phyloP scores from a whole-genome alignment of 2,113 vertebrate genomes.

The Pteruthius melanotis region DNA sequence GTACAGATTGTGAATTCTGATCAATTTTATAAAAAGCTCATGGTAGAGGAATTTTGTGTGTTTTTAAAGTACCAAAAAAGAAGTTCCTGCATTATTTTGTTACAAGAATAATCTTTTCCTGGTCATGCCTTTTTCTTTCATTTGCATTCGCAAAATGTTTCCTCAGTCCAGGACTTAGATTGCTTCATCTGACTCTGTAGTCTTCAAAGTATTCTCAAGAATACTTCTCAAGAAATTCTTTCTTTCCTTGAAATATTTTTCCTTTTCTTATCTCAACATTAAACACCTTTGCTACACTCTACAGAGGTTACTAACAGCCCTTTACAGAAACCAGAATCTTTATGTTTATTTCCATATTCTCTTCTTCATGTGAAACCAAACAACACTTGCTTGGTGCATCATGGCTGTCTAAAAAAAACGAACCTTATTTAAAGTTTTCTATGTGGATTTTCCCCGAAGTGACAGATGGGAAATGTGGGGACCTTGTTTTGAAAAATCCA shows the following conservation, averaged over 20 bases:
- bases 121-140: background rate
- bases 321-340: background rate
- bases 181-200: background rate
- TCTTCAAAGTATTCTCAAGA: background rate
- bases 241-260: slow-evolving; percentile 6
- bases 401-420: background rate
- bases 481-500: background rate
- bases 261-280: background rate
- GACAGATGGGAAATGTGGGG: background rate
- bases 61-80: background rate
- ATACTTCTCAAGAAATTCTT: background rate
- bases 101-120: background rate
- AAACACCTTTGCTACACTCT: background rate
- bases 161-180: background rate
- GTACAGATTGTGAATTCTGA: background rate
- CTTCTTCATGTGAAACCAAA: background rate
- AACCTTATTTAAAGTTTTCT: slow-evolving; percentile 3
- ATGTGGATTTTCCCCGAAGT: background rate
- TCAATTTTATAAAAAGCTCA: background rate
- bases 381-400: background rate
- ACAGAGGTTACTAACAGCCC: background rate
- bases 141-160: slow-evolving; percentile 25
- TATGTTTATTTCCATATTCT: background rate
- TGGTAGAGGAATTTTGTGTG: background rate
- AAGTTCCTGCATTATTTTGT: background rate